A percentile compares a stretch with the other conserved stretches of the same genome.
Conservation (phyloP, 2,888 invertebrate species). For the Drosophila subsilvestris region DNA sequence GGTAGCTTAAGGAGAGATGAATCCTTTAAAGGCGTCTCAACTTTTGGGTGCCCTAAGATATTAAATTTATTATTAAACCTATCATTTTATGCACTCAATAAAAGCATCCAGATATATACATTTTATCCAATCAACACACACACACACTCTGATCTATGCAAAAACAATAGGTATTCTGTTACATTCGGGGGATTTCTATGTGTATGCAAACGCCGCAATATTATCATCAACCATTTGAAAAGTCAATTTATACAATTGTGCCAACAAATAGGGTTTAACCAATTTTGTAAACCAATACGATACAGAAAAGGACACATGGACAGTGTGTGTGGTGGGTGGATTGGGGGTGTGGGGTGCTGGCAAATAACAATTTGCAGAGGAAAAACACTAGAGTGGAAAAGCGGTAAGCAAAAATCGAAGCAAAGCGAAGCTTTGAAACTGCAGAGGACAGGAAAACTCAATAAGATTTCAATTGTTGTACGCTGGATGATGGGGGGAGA, state of each 20-base stretch:
- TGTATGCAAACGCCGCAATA: conserved; percentile 22
- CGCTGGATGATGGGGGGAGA: neutral
- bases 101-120: too few relatives aligned
- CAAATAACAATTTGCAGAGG: conserved; percentile 73
- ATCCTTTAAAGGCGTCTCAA: neutral
- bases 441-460: conserved; percentile 59
- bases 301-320: conserved; percentile 22
- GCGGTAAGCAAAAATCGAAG: conserved; percentile 57
- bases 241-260: conserved; percentile 77
- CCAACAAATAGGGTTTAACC: conserved; percentile 72
- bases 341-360: conserved; percentile 24
- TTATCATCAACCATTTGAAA: conserved; percentile 61
- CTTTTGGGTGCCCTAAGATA: too few relatives aligned
- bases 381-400: conserved; percentile 64
- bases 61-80: neutral
- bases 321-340: neutral
- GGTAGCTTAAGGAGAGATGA: neutral
- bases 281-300: conserved; percentile 76
- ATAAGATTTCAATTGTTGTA: conserved; percentile 73
- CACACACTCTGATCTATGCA: neutral
- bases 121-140: neutral
- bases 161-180: neutral
- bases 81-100: neutral
- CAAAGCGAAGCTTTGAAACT: conserved; percentile 36
- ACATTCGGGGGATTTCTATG: neutral